A percentile compares a stretch with the other conserved stretches of the same genome.
These are phyloP conservation scores for Haplochromis burtoni DNA, from an alignment of 2,113 vertebrate genomes.

Conservation along the genomic window DNA sequence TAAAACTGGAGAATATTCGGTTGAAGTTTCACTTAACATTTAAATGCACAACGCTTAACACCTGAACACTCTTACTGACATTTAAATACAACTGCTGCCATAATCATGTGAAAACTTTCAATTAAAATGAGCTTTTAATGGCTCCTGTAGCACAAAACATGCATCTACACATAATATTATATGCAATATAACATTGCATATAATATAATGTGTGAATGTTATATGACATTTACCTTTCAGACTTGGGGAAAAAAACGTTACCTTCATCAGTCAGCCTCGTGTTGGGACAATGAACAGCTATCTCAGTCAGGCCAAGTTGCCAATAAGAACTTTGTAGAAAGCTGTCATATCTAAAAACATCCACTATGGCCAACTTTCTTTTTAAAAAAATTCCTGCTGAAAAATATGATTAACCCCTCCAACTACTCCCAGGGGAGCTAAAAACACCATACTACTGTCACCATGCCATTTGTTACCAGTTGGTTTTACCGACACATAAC, in stretches of 20 bases:
- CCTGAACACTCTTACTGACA: not conserved
- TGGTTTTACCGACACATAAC: not conserved
- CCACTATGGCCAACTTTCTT: not conserved
- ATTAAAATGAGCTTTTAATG: not conserved
- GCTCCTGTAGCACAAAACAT: not conserved
- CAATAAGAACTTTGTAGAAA: not conserved
- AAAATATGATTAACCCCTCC: not conserved
- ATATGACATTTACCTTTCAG: not conserved
- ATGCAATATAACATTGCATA: not conserved
- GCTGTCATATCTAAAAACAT: not conserved
- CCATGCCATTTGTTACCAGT: not conserved
- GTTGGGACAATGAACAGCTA: not conserved
- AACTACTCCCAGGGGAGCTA: not conserved
- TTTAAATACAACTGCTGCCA: not conserved
- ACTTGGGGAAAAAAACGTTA: fast-evolving
- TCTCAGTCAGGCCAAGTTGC: not conserved
- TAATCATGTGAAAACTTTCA: not conserved
- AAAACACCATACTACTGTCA: not conserved
- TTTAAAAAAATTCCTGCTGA: not conserved
- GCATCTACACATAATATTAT: not conserved
- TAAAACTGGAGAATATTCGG: not conserved
- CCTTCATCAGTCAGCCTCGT: not conserved
- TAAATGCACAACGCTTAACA: not conserved
- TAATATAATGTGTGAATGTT: not conserved
- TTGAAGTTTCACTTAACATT: constrained; percentile 1